Evolutionary conservation across 2,888 invertebrate species (phyloP).

Genomic region (Pasiphila rectangulata): DNA sequence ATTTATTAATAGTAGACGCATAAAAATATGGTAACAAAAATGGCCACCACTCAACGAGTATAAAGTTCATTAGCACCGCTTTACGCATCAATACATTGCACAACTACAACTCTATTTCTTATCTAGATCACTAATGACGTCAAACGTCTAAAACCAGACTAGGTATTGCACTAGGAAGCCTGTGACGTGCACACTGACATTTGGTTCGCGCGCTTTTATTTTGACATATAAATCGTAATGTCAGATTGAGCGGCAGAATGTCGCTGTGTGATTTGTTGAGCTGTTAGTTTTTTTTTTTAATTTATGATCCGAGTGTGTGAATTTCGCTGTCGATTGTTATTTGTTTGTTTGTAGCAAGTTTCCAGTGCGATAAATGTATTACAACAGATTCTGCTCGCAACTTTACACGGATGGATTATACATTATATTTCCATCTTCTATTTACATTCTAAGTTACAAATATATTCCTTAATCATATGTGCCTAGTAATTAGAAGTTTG

Average conservation of each 20-base stretch:
- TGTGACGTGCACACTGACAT: conserved; percentile 57
- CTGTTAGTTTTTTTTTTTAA: background rate
- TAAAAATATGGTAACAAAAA: too few species aligned
- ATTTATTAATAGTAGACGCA: too few species aligned
- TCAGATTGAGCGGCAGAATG: conserved; percentile 14
- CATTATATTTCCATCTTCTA: too few species aligned
- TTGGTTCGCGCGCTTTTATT: conserved; percentile 35
- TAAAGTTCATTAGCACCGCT: conserved; percentile 12
- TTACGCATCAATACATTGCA: conserved; percentile 21
- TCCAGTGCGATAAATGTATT: too few species aligned
- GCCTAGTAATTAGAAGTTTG: too few species aligned
- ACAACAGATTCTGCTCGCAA: too few species aligned
- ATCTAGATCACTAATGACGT: conserved; percentile 59
- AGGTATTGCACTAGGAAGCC: conserved; percentile 56
- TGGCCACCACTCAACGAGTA: too few species aligned
- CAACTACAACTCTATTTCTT: conserved; percentile 38
- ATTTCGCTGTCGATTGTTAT: background rate
- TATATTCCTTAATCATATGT: too few species aligned
- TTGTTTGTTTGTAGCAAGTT: background rate
- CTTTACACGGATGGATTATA: too few species aligned
- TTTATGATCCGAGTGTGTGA: background rate
- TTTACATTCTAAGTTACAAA: too few species aligned
- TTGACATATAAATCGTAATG: conserved; percentile 25
- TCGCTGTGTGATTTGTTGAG: background rate
- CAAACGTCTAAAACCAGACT: conserved; percentile 48